Conservation (phyloP, 2,888 invertebrate genomes). For the Drosophila neotestacea region DNA sequence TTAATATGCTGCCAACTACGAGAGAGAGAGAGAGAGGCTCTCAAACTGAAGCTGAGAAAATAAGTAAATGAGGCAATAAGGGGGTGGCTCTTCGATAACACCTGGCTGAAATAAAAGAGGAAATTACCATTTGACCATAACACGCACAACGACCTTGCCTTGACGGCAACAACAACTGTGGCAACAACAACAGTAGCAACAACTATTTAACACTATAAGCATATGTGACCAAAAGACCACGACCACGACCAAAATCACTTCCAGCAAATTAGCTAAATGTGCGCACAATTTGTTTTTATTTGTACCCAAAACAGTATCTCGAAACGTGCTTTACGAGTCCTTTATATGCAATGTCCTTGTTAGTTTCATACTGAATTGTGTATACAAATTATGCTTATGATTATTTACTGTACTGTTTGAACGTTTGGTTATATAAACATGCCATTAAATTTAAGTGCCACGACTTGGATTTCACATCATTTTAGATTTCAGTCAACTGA, state of each 20-base stretch:
- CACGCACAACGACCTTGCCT: slow-evolving; percentile 40
- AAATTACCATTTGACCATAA: slow-evolving; percentile 51
- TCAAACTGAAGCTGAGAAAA: slow-evolving; percentile 39
- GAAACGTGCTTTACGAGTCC: slow-evolving; percentile 4
- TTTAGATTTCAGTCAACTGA: background rate
- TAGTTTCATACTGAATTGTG: slow-evolving; percentile 7
- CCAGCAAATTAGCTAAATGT: slow-evolving; percentile 44
- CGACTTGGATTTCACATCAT: slow-evolving; percentile 47
- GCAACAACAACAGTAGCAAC: slow-evolving; percentile 4
- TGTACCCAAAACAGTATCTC: background rate
- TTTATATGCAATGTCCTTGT: background rate
- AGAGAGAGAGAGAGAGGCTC: slow-evolving; percentile 11
- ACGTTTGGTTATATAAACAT: slow-evolving; percentile 69
- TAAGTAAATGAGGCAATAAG: background rate
- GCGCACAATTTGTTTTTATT: slow-evolving; percentile 60
- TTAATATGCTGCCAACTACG: background rate
- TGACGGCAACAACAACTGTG: background rate
- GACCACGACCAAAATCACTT: slow-evolving; percentile 43
- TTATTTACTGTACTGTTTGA: slow-evolving; percentile 58
- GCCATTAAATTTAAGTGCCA: slow-evolving; percentile 76
- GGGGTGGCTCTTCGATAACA: slow-evolving; percentile 23
- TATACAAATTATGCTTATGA: slow-evolving; percentile 68
- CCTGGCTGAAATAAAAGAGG: slow-evolving; percentile 40
- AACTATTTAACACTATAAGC: slow-evolving; percentile 50
- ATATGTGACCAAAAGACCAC: slow-evolving; percentile 27